Conservation (phyloP, 1,140 invertebrate species). For the Aricia agestis region DNA sequence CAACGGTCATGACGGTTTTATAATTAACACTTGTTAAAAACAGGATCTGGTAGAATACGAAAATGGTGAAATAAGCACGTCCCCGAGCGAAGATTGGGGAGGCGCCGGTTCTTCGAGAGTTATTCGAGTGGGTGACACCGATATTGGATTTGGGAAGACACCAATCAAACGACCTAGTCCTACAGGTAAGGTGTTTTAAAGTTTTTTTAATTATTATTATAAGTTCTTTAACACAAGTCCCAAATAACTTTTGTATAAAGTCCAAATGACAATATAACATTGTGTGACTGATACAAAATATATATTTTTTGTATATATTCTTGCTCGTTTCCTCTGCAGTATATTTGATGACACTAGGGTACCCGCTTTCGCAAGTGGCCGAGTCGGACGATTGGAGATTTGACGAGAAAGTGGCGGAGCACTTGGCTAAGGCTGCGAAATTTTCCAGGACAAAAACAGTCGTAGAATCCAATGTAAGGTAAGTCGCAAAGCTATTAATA, state of each 20-base stretch:
- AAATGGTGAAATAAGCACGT: constrained; percentile 35
- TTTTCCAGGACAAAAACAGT: constrained; percentile 45
- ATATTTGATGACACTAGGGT: constrained; percentile 43
- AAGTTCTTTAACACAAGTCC: no score
- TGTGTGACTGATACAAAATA: not conserved
- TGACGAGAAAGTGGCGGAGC: constrained; percentile 54
- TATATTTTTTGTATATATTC: not conserved
- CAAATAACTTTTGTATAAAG: no score
- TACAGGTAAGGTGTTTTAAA: no score
- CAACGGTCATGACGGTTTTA: not conserved
- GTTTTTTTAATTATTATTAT: no score
- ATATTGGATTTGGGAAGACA: constrained; percentile 33
- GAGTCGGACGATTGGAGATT: constrained; percentile 62
- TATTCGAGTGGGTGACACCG: constrained; percentile 34
- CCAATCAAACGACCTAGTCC: constrained; percentile 40
- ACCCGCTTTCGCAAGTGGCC: constrained; percentile 46
- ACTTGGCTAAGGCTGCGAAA: constrained; percentile 50
- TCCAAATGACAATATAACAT: not conserved
- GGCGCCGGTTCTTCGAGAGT: constrained; percentile 37
- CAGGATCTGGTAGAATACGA: constrained; percentile 63
- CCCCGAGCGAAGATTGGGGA: constrained; percentile 35
- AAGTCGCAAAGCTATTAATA: constrained; percentile 19
- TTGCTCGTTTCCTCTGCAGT: constrained; percentile 16
- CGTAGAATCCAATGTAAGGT: constrained; percentile 49
- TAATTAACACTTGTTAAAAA: not conserved